Evolutionary conservation across 2,888 invertebrate genomes (phyloP), one percentile per base, ranked within the genome.

Genomic region (Macrophya alboannulata): DNA sequence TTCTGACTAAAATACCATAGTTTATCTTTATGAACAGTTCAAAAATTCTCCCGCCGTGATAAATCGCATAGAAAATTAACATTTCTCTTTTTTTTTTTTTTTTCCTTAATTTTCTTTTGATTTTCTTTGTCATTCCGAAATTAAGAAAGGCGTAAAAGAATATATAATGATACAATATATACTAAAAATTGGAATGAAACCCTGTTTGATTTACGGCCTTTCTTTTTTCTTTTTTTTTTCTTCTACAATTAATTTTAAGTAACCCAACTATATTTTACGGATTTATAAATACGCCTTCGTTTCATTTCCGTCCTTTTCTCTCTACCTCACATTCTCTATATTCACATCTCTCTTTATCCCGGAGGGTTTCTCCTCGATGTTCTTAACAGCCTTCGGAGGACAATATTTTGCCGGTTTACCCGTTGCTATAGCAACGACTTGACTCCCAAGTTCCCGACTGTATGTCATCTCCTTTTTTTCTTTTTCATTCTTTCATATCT

Each of bases 331-430:
- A 72, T 79, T 77, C 83, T 51, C 62, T 72, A 45, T 55, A 59
- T 81, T 45, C 25, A 55, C 84, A 65, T 86, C 81, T 43, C 59
- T 59, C 84, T 84, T 88, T 88, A 88, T 88, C 81, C 81, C 62
- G 62, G 21, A 81, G 81, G 62, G 81, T 37, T 81, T 81, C 77
- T 77, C 55, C 77, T 62, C 62, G 37, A 21, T 40, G 77, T 31
- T 77, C 77, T 77, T 55, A 77, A 55, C 77, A 77, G 77, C 77
- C 77, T 77, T 77, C 40, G 81, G 43, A 85, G 88, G 90, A 91
- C 91, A 90, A 92, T 92, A 92, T 90, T 92, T 92, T 90, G 90
- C 88, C 91, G 87, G 91, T 90, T 71, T 91, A 90, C 88, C 90
- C 84, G 92, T 92, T 91, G 87, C 92, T 89, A 92, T 92, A 89